Conservation (phyloP, 2,797 vertebrate species). For the Pangasius djambal region DNA sequence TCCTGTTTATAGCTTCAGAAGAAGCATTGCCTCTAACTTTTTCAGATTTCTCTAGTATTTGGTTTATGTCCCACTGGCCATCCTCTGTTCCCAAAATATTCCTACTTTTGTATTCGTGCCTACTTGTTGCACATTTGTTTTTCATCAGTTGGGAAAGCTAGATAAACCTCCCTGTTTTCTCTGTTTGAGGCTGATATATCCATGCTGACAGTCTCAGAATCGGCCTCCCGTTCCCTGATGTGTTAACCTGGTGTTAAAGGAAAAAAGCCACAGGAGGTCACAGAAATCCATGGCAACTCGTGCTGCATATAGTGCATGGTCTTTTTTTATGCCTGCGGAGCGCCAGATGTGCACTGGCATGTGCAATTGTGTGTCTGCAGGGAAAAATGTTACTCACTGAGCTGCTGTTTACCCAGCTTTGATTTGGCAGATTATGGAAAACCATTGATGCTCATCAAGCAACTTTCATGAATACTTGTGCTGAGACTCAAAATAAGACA, state of each 20-base stretch:
- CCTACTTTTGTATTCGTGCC: constrained; percentile 43
- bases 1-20: not conserved
- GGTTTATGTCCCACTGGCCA: constrained; percentile 51
- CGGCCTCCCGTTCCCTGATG: constrained; percentile 58
- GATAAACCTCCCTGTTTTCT: constrained; percentile 52
- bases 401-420: constrained; percentile 76
- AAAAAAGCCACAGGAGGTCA: constrained; percentile 53
- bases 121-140: constrained; percentile 60
- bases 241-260: constrained; percentile 64
- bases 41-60: not conserved
- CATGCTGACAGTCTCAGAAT: constrained; percentile 64
- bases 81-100: constrained; percentile 45
- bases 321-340: constrained; percentile 55
- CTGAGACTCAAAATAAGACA: constrained; percentile 57
- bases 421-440: constrained; percentile 74
- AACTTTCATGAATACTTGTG: constrained; percentile 58
- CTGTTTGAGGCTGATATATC: constrained; percentile 58
- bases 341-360: constrained; percentile 72
- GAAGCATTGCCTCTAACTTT: not conserved
- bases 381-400: constrained; percentile 68
- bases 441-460: constrained; percentile 56
- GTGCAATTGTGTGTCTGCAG: constrained; percentile 70
- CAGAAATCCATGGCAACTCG: constrained; percentile 58
- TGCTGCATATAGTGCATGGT: constrained; percentile 66
- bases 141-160: constrained; percentile 55